These are phyloP conservation scores for Drepana falcataria DNA, from an alignment of 2,888 invertebrate genomes.

Conservation along the genomic window DNA sequence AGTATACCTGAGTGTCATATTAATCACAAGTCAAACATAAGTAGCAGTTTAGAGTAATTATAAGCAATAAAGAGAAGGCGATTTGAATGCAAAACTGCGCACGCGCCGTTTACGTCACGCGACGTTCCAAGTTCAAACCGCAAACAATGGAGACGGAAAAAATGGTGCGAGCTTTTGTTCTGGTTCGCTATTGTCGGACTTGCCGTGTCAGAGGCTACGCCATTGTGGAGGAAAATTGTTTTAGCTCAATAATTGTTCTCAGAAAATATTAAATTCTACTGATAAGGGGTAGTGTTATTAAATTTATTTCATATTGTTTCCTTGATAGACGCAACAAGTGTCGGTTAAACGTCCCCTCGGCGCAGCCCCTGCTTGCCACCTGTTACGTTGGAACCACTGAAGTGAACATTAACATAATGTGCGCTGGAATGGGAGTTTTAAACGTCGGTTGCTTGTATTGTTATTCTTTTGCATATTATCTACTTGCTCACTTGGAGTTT, in stretches of 20 bases:
- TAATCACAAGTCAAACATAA: background rate
- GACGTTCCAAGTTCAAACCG: constrained; percentile 69
- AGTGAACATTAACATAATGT: constrained; percentile 35
- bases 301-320: constrained; percentile 19
- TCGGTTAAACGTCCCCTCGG: constrained; percentile 34
- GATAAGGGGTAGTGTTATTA: constrained; percentile 36
- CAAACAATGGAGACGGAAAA: constrained; percentile 66
- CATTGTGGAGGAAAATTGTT: background rate
- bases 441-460: constrained; percentile 20
- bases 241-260: constrained; percentile 6
- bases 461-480: constrained; percentile 14
- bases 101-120: constrained; percentile 70
- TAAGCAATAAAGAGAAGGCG: constrained; percentile 43
- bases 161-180: constrained; percentile 75
- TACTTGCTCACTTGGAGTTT: constrained; percentile 1
- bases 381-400: constrained; percentile 43
- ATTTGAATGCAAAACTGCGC: constrained; percentile 70
- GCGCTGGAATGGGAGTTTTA: constrained; percentile 22
- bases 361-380: constrained; percentile 49
- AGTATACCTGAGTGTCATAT: background rate
- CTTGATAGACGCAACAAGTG: constrained; percentile 51
- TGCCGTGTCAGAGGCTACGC: constrained; percentile 26
- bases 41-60: constrained; percentile 46
- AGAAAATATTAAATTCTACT: constrained; percentile 1
- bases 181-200: constrained; percentile 50